phyloP scores from a whole-genome alignment of 2,113 vertebrate genomes.

The Odontophorus gujanensis region DNA sequence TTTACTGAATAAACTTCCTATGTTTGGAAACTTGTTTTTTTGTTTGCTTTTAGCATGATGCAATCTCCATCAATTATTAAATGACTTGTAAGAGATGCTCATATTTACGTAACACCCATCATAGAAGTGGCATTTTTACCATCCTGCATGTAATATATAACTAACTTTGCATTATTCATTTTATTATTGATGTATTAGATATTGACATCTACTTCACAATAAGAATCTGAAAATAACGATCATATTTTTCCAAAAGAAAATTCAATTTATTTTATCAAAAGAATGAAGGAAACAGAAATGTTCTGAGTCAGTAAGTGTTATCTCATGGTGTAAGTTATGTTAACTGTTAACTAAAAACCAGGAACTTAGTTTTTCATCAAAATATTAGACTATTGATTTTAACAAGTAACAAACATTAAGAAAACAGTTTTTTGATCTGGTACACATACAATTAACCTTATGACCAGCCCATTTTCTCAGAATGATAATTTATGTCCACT shows the following conservation, averaged over 20 bases:
- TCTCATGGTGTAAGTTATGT: not conserved
- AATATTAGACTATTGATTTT: not conserved
- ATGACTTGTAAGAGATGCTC: conserved; percentile 35
- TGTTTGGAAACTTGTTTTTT: conserved; percentile 52
- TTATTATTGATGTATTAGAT: conserved; percentile 26
- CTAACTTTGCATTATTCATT: not conserved
- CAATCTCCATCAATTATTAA: conserved; percentile 28
- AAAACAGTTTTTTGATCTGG: not conserved
- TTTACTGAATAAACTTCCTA: conserved; percentile 64
- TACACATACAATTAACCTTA: not conserved
- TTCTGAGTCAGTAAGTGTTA: not conserved
- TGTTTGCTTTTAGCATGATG: not conserved
- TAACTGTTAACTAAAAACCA: not conserved
- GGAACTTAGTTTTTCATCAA: not conserved
- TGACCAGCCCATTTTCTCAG: not conserved
- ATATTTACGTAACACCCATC: conserved; percentile 42
- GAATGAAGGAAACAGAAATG: not conserved
- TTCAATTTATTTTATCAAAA: not conserved
- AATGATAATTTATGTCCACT: not conserved
- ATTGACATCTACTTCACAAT: not conserved
- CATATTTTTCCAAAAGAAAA: not conserved
- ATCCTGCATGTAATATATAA: not conserved
- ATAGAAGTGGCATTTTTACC: conserved; percentile 36
- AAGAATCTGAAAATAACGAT: not conserved
- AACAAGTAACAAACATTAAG: not conserved